A percentile compares a stretch with the other conserved stretches of the same genome.
These are phyloP conservation scores for Anolis sagrei DNA, from an alignment of 2,113 vertebrate species.

Conservation along the genomic window DNA sequence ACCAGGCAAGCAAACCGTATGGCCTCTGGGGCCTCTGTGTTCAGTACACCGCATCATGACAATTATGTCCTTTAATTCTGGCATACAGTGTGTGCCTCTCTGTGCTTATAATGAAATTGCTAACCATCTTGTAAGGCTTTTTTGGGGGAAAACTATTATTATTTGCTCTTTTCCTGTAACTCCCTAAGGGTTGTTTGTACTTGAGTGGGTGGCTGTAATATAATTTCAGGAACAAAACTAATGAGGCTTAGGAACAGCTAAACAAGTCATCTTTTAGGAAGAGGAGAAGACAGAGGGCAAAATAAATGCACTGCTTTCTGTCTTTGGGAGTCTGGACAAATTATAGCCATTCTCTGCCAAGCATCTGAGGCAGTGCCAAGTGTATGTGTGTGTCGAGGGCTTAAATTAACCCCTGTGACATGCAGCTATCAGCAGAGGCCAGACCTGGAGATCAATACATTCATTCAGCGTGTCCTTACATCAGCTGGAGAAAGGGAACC, in stretches of 20 bases:
- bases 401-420: slow-evolving; percentile 66
- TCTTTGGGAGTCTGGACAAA: slow-evolving; percentile 56
- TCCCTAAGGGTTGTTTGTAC: slow-evolving; percentile 43
- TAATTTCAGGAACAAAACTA: slow-evolving; percentile 60
- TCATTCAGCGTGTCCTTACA: slow-evolving; percentile 42
- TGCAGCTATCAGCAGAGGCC: slow-evolving; percentile 67
- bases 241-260: slow-evolving; percentile 42
- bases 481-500: slow-evolving; percentile 57
- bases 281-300: slow-evolving; percentile 57
- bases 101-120: slow-evolving; percentile 26
- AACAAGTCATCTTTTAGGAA: slow-evolving; percentile 36
- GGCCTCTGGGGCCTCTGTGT: not conserved
- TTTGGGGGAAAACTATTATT: not conserved
- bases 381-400: slow-evolving; percentile 30
- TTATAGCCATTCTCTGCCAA: slow-evolving; percentile 60
- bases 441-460: slow-evolving; percentile 63
- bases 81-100: not conserved
- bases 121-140: not conserved
- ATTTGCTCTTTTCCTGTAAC: slow-evolving; percentile 17
- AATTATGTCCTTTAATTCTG: not conserved
- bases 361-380: slow-evolving; percentile 59
- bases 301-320: slow-evolving; percentile 53
- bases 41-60: slow-evolving; percentile 18
- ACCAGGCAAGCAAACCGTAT: not conserved
- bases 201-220: slow-evolving; percentile 39